Percentiles rank a stretch among this genome's conserved stretches.
Conservation (phyloP, 2,888 invertebrate species). For the Galeruca laticollis region DNA sequence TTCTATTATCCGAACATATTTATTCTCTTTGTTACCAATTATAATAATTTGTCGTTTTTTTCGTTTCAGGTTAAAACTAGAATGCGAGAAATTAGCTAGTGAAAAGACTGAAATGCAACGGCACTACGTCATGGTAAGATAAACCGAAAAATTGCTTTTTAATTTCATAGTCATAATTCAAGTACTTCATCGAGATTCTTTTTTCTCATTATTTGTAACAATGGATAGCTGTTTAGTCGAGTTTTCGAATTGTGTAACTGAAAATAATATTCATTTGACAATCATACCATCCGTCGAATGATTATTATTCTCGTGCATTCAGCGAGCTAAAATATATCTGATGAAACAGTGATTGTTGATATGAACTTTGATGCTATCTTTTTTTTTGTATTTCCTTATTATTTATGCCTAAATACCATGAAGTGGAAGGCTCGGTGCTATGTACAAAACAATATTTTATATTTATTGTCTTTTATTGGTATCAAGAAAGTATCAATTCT, state of each 20-base stretch:
- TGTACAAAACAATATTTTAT: too few species aligned
- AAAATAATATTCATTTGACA: neutral
- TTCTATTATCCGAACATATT: neutral
- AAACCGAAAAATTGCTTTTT: conserved; percentile 36
- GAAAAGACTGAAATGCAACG: conserved; percentile 92
- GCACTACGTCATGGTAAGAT: conserved; percentile 88
- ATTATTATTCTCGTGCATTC: neutral
- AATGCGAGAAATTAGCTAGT: conserved; percentile 86
- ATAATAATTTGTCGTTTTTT: conserved; percentile 52
- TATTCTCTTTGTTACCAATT: conserved; percentile 31
- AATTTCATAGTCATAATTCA: conserved; percentile 17
- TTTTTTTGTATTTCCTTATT: too few species aligned
- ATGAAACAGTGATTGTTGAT: too few species aligned
- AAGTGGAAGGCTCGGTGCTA: too few species aligned
- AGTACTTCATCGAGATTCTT: neutral
- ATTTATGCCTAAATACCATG: too few species aligned
- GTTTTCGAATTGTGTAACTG: neutral
- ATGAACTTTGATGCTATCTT: too few species aligned
- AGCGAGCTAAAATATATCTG: neutral
- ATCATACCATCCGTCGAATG: neutral
- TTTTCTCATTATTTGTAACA: conserved; percentile 13
- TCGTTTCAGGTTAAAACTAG: conserved; percentile 81
- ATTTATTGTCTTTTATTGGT: too few species aligned
- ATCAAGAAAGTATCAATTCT: too few species aligned
- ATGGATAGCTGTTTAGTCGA: conserved; percentile 5